These are phyloP conservation scores for Cercopithecus mona DNA, from an alignment of 2,113 vertebrate species.

Conservation along the genomic window DNA sequence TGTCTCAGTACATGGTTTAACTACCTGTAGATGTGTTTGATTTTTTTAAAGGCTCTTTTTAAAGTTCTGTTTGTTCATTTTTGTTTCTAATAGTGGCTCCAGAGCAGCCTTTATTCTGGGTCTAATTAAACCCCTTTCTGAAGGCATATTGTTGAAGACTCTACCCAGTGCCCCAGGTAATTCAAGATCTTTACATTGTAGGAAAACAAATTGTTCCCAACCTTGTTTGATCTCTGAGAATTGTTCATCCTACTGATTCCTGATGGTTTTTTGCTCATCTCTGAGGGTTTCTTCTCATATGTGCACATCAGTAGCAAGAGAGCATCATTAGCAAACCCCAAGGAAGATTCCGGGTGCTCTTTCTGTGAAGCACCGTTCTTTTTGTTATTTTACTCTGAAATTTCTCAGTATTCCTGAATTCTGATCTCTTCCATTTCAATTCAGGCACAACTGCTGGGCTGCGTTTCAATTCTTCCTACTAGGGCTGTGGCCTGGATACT, in stretches of 20 bases:
- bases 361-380: rapidly evolving
- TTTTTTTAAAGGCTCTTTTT: background rate
- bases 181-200: background rate
- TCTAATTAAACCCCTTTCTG: background rate
- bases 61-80: background rate
- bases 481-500: background rate
- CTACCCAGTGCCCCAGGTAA: rapidly evolving
- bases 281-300: background rate
- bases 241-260: background rate
- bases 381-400: background rate
- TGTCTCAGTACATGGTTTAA: background rate
- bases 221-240: background rate
- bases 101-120: background rate
- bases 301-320: background rate
- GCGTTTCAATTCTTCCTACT: background rate
- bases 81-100: background rate
- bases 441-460: background rate
- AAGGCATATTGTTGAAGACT: background rate
- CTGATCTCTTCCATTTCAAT: background rate
- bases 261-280: background rate
- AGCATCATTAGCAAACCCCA: background rate
- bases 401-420: background rate
- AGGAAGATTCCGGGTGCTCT: background rate
- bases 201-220: background rate
- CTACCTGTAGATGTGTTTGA: background rate